A percentile compares a stretch with the other conserved stretches of the same genome.
Conservation (phyloP, 2,888 invertebrate species). For the Xestia xanthographa region DNA sequence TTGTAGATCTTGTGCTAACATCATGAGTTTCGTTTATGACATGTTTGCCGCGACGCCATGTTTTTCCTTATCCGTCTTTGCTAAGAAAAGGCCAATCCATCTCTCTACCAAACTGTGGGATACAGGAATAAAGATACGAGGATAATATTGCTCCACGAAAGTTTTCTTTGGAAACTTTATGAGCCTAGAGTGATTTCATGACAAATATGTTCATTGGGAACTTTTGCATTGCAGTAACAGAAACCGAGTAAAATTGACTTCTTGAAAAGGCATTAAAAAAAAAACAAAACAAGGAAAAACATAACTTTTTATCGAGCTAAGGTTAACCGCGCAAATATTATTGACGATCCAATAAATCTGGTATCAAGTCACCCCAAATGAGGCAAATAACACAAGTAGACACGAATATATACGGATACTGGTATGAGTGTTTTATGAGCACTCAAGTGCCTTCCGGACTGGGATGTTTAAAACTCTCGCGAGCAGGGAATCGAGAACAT, state of each 20-base stretch:
- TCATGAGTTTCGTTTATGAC: constrained; percentile 33
- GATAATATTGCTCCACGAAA: background rate
- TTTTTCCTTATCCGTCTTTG: constrained; percentile 30
- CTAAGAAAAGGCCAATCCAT: constrained; percentile 31
- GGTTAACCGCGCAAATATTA: constrained; percentile 59
- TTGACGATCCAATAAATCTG: constrained; percentile 65
- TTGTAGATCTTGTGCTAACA: constrained; percentile 39
- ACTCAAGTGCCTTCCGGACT: constrained; percentile 84
- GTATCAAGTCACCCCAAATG: constrained; percentile 68
- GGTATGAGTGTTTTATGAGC: constrained; percentile 88
- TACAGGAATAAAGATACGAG: constrained; percentile 7
- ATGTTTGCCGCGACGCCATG: background rate
- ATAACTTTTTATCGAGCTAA: constrained; percentile 53
- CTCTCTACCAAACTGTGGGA: constrained; percentile 15
- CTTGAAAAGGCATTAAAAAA: background rate
- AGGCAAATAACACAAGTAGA: constrained; percentile 79
- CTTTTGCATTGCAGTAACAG: background rate
- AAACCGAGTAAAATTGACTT: background rate
- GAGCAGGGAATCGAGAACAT: constrained; percentile 78
- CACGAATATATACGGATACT: constrained; percentile 79
- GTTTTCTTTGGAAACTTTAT: constrained; percentile 12
- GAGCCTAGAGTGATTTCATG: background rate
- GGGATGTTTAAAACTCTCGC: constrained; percentile 85
- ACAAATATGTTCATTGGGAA: background rate
- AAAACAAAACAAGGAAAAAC: constrained; percentile 24